phyloP scores from a whole-genome alignment of 2,888 invertebrate genomes.

The Megastigmus dorsalis region DNA sequence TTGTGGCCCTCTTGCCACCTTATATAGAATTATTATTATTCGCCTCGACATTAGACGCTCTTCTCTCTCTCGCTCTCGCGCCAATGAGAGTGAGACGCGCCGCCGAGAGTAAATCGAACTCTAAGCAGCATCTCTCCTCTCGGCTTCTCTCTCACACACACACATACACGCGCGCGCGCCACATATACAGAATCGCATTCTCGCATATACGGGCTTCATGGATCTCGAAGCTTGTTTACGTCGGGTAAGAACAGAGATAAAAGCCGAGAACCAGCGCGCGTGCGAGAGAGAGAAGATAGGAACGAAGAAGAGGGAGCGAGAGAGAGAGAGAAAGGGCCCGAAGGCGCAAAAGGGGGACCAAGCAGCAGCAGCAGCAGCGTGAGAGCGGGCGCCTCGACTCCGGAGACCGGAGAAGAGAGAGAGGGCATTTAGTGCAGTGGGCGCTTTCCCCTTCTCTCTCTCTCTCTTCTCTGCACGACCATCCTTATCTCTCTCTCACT shows the following conservation, averaged over 20 bases:
- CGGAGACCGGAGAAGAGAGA: slow-evolving; percentile 44
- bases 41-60: slow-evolving; percentile 23
- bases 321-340: slow-evolving; percentile 44
- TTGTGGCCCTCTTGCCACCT: too few species aligned
- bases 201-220: too few species aligned
- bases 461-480: too few species aligned
- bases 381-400: slow-evolving; percentile 47
- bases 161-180: slow-evolving; percentile 44
- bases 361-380: slow-evolving; percentile 41
- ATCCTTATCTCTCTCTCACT: slow-evolving; percentile 47
- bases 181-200: too few species aligned
- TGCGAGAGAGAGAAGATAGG: slow-evolving; percentile 49
- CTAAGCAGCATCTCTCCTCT: slow-evolving; percentile 26
- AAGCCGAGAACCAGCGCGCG: slow-evolving; percentile 48
- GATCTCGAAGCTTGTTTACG: slow-evolving; percentile 67
- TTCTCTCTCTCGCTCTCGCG: background rate
- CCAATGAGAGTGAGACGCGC: slow-evolving; percentile 36
- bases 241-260: slow-evolving; percentile 59
- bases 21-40: slow-evolving; percentile 34
- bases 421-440: slow-evolving; percentile 57
- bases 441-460: slow-evolving; percentile 57
- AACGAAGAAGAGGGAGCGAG: slow-evolving; percentile 26
- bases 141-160: background rate
- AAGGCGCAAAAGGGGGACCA: too few species aligned
- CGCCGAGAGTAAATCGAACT: slow-evolving; percentile 41